Base-by-base conservation (phyloP, 1,140 invertebrate genomes). In the Cyrtorhinus lividipennis region DNA sequence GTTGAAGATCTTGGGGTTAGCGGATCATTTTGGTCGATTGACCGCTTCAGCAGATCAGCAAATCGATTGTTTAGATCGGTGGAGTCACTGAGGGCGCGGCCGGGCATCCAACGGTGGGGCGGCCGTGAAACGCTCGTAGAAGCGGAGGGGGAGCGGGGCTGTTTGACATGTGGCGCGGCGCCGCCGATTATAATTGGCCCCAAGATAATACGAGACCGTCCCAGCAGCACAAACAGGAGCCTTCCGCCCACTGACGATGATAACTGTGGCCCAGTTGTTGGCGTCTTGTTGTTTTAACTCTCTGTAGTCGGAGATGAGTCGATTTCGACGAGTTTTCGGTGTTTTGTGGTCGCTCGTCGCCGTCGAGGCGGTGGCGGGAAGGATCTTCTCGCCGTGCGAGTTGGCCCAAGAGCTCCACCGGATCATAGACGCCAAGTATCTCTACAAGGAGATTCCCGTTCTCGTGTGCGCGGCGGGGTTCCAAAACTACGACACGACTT, bases 391-490 rank as follows among this genome's bases (percentile, higher is more conserved):
- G 5, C 48, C 48, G 5, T 53, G 48, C 48, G 48, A 53, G 5
- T 22, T 53, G 12, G 48, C 48, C 20, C 48, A 53, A 53, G 48
- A 53, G 48, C 48, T 53, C 48, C 48, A 53, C 48, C 10, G 48
- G 20, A 53, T 53, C 10, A 53, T 53, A 10, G 48, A 53, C 48
- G 48, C 18, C 18, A 8, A 20, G 3, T 53, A 53, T 22, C 18
- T 53, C 8, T 53, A 53, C 48, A 12, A 22, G 5, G 48, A 53
- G 20, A 53, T 53, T 5, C 48, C 48, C 3, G 5, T 53, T 10
- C 48, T 53, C 8, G 48, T 53, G 8, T 53, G 48, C 48, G 48
- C 20, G 12, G 48, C 48, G 5, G 48, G 48, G 5, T 53, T 53
- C 20, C 48, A 53, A 22, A 53, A 53, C 18, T 53, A 53, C 48